A percentile compares a stretch with the other conserved stretches of the same genome.
Conservation (phyloP, 2,113 vertebrate genomes). For the Neolamprologus longior region DNA sequence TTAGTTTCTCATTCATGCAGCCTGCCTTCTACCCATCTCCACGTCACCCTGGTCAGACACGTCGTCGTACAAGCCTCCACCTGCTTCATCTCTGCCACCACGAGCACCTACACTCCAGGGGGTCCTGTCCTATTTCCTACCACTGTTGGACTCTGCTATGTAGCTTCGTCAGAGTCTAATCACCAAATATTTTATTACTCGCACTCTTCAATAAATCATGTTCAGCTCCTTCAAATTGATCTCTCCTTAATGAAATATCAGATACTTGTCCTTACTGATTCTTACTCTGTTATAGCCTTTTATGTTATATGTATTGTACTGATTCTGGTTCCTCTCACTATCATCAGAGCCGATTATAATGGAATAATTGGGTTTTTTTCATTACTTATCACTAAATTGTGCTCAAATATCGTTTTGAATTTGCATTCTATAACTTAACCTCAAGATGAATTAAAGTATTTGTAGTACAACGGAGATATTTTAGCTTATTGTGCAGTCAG, state of each 20-base stretch:
- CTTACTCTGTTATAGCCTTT: not conserved
- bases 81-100: not conserved
- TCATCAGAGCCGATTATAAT: not conserved
- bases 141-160: not conserved
- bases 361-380: rapidly evolving
- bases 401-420: not conserved
- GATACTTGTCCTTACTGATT: not conserved
- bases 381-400: not conserved
- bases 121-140: not conserved
- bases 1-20: not conserved
- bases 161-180: not conserved
- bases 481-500: not conserved
- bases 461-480: not conserved
- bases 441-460: not conserved
- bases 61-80: rapidly evolving
- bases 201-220: not conserved
- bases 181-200: not conserved
- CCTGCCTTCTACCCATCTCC: not conserved
- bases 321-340: not conserved
- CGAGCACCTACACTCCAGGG: not conserved
- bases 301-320: not conserved
- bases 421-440: not conserved
- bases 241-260: not conserved
- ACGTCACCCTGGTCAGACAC: not conserved
- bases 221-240: not conserved